Percentiles rank a stretch among this genome's conserved stretches.
Evolutionary conservation across 2,113 vertebrate species (phyloP).

Genomic region (Nymphicus hollandicus): DNA sequence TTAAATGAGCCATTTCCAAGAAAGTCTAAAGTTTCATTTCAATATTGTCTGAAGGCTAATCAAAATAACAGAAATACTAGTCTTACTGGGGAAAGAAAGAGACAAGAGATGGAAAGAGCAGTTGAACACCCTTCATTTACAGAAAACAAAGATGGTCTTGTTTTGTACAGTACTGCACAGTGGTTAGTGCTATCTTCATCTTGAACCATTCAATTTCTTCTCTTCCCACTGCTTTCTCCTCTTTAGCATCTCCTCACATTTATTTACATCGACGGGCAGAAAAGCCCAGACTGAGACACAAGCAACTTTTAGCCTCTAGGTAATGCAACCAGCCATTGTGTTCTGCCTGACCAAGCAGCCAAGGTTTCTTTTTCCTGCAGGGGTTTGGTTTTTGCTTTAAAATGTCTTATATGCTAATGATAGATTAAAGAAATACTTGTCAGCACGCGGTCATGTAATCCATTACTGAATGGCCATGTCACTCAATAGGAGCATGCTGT

Average conservation of each 20-base stretch:
- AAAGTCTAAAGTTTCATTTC: not conserved
- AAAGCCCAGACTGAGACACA: not conserved
- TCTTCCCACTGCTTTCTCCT: not conserved
- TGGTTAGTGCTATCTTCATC: not conserved
- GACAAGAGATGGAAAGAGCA: not conserved
- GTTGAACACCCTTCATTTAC: not conserved
- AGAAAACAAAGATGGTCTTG: slow-evolving; percentile 30
- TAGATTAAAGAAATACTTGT: not conserved
- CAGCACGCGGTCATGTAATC: accelerated
- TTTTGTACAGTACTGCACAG: not conserved
- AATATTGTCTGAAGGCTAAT: not conserved
- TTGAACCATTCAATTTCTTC: not conserved
- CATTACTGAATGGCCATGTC: accelerated
- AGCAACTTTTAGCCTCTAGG: not conserved
- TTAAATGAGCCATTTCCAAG: not conserved
- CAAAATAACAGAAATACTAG: not conserved
- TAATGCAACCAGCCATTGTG: not conserved
- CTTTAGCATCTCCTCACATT: not conserved
- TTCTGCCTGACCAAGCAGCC: not conserved
- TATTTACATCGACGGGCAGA: not conserved
- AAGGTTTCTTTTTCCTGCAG: not conserved
- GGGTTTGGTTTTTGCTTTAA: not conserved
- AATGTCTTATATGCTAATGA: not conserved
- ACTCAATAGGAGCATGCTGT: not conserved
- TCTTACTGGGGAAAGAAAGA: not conserved